Percentiles rank a stretch among this genome's conserved stretches.
Conservation (phyloP, 2,113 vertebrate genomes). For the Psilopsiagon aurifrons region DNA sequence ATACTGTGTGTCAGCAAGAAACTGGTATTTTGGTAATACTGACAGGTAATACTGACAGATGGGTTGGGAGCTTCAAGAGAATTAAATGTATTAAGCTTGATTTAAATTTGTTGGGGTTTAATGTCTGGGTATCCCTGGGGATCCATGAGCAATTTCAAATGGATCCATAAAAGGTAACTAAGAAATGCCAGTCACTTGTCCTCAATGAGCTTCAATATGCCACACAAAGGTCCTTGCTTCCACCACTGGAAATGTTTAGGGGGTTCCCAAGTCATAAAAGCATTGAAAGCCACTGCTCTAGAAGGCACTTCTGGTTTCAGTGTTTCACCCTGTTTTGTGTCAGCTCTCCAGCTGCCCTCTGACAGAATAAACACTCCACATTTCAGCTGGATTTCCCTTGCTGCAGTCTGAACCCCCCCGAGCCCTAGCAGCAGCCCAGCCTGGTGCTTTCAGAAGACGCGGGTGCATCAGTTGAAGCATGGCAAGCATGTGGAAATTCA, state of each 20-base stretch:
- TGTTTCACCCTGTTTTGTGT: slow-evolving; percentile 36
- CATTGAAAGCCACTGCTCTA: neutral
- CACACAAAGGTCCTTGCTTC: neutral
- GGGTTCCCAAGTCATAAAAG: slow-evolving; percentile 16
- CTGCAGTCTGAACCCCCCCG: neutral
- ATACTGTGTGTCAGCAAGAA: neutral
- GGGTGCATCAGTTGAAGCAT: fast-evolving
- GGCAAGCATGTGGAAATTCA: neutral
- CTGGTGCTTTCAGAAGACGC: fast-evolving
- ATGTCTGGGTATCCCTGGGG: neutral
- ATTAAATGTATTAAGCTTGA: neutral
- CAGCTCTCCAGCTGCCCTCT: neutral
- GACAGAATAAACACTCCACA: neutral
- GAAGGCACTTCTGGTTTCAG: neutral
- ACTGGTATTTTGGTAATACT: neutral
- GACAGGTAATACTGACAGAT: neutral
- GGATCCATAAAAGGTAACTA: neutral
- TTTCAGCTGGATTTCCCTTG: neutral
- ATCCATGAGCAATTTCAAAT: neutral
- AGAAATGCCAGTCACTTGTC: neutral
- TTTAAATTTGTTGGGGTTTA: neutral
- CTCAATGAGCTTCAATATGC: neutral
- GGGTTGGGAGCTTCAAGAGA: neutral
- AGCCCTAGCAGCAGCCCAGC: neutral
- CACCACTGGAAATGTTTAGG: neutral